A percentile compares a stretch with the other conserved stretches of the same genome.
These are phyloP conservation scores for Falcaria lacertinaria DNA, from an alignment of 2,888 invertebrate genomes.

Conservation along the genomic window DNA sequence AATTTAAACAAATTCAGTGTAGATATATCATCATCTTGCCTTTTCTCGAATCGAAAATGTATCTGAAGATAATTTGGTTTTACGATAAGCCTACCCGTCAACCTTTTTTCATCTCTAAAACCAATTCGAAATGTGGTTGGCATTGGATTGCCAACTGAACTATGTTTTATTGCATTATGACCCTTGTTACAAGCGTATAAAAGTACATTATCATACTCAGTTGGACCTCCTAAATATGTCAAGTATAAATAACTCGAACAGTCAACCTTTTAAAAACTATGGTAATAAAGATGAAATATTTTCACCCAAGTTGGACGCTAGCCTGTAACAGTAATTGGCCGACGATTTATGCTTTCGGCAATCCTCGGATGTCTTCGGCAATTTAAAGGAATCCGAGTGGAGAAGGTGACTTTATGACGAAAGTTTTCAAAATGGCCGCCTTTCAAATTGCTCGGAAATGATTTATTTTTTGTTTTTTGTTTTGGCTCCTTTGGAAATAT, in stretches of 20 bases:
- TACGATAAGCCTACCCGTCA: not conserved
- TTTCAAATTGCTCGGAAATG: not conserved
- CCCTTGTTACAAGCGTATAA: conserved; percentile 14
- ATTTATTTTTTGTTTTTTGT: conserved; percentile 2
- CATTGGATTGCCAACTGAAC: not conserved
- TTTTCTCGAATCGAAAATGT: not conserved
- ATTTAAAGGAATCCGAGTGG: conserved; percentile 34
- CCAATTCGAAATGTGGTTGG: not conserved
- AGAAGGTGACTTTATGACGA: conserved; percentile 7
- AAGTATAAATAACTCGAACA: conserved; percentile 40
- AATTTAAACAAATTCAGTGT: no score
- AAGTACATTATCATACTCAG: conserved; percentile 21
- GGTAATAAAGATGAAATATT: conserved; percentile 67
- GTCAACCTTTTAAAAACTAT: conserved; percentile 64
- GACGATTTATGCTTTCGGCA: conserved; percentile 47
- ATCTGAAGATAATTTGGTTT: not conserved
- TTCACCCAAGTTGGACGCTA: conserved; percentile 43
- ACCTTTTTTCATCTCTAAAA: not conserved
- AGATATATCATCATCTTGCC: not conserved
- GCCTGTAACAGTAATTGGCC: conserved; percentile 56
- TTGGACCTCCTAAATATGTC: conserved; percentile 23
- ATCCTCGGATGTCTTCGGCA: conserved; percentile 29
- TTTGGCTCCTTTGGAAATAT: not conserved
- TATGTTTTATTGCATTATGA: conserved; percentile 1
- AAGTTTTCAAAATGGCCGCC: conserved; percentile 5